Conservation (phyloP, 2,797 vertebrate species). For the Telmatherina bonti region DNA sequence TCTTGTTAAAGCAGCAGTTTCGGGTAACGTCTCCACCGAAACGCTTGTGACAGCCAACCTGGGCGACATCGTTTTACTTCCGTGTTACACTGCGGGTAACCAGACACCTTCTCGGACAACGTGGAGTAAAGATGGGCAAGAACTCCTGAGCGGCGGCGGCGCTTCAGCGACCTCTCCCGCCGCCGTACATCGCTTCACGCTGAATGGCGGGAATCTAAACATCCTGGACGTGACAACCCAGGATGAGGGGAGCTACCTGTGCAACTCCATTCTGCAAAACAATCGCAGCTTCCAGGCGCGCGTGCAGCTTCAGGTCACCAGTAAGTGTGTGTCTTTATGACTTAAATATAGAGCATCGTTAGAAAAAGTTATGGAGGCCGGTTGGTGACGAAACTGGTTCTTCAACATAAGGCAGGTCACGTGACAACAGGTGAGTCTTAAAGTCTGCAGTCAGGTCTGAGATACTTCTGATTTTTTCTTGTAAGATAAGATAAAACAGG, state of each 20-base stretch:
- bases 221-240: conserved; percentile 68
- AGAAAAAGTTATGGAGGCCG: too few relatives aligned
- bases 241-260: conserved; percentile 87
- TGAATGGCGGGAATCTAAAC: conserved; percentile 77
- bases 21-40: conserved; percentile 28
- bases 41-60: conserved; percentile 32
- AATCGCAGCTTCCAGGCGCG: conserved; percentile 46
- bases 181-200: conserved; percentile 68
- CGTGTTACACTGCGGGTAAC: conserved; percentile 73
- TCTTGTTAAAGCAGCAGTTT: conserved; percentile 42
- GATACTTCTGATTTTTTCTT: too few relatives aligned
- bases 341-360: neutral
- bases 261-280: conserved; percentile 67
- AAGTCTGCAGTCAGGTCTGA: neutral
- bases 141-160: conserved; percentile 5
- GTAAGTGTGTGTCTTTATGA: conserved; percentile 77
- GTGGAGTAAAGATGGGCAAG: conserved; percentile 81
- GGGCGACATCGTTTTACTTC: conserved; percentile 73
- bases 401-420: conserved; percentile 19
- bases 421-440: neutral
- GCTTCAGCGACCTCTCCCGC: fast-evolving
- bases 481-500: too few relatives aligned
- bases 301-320: conserved; percentile 79
- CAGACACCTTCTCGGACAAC: conserved; percentile 55
- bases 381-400: conserved; percentile 59